Percentiles rank a stretch among this genome's conserved stretches.
Evolutionary conservation across 2,888 invertebrate genomes (phyloP).

Genomic region (Bombyx huttoni): DNA sequence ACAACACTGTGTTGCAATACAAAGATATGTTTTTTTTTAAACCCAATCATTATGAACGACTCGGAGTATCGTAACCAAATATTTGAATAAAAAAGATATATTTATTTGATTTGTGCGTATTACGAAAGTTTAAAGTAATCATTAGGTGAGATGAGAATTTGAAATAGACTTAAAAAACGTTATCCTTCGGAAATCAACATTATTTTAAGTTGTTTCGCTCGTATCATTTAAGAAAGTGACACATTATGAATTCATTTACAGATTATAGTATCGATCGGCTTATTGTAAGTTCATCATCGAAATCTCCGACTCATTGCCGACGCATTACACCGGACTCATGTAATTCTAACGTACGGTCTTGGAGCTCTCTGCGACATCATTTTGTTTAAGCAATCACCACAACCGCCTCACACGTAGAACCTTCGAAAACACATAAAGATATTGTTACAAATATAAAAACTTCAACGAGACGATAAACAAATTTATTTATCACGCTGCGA

Average conservation of each 20-base stretch:
- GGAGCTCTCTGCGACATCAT: no score
- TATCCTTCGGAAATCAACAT: no score
- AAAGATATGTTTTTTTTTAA: no score
- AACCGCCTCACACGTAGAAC: constrained; percentile 1
- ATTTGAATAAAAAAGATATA: no score
- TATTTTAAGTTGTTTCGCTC: neutral
- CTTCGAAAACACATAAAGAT: neutral
- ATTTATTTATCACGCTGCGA: constrained; percentile 36
- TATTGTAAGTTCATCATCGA: neutral
- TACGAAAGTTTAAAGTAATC: no score
- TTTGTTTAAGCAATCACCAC: neutral
- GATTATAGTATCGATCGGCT: neutral
- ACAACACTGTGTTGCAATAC: no score
- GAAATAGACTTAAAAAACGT: no score
- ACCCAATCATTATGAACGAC: no score
- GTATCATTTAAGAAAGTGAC: neutral
- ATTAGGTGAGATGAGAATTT: no score
- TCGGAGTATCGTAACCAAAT: no score
- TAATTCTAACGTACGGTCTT: neutral
- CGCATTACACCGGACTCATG: neutral
- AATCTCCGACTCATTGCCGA: neutral
- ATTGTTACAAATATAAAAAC: constrained; percentile 18
- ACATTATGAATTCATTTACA: neutral
- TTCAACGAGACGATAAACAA: constrained; percentile 32
- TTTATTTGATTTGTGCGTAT: no score